phyloP scores from a whole-genome alignment of 2,797 vertebrate species.

The Aphelocoma californica region DNA sequence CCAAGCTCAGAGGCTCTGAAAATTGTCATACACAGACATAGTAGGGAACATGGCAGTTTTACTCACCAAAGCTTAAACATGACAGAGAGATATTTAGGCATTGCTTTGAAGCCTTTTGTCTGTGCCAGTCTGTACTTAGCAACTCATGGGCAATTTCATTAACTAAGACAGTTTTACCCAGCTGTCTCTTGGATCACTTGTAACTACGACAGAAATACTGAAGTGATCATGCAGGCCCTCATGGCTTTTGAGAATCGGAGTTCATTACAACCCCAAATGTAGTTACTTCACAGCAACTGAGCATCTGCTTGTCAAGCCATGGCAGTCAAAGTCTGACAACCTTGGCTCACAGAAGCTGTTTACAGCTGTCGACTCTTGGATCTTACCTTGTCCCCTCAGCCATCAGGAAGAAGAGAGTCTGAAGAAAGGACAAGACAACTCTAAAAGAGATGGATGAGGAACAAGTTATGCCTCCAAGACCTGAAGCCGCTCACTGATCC shows the following conservation, averaged over 20 bases:
- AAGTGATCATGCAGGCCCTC: rapidly evolving
- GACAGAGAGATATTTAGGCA: background rate
- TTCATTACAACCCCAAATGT: background rate
- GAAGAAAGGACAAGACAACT: background rate
- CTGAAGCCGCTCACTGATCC: background rate
- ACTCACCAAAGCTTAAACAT: background rate
- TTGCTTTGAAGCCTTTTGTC: background rate
- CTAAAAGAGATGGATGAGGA: background rate
- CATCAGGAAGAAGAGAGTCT: background rate
- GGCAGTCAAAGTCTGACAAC: background rate
- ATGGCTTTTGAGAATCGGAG: background rate
- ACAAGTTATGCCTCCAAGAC: background rate
- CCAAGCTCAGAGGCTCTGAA: background rate
- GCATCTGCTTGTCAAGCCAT: background rate
- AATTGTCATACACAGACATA: background rate
- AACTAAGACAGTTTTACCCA: background rate
- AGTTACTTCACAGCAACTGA: background rate
- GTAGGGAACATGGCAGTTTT: background rate
- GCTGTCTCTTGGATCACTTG: background rate
- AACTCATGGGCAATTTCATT: background rate
- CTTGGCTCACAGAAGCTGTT: background rate
- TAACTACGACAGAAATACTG: background rate
- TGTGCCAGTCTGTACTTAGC: background rate
- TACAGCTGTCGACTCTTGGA: background rate
- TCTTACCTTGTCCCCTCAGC: background rate